A percentile compares a stretch with the other conserved stretches of the same genome.
Evolutionary conservation across 2,113 vertebrate species (phyloP).

Genomic region (Tupaia tana): DNA sequence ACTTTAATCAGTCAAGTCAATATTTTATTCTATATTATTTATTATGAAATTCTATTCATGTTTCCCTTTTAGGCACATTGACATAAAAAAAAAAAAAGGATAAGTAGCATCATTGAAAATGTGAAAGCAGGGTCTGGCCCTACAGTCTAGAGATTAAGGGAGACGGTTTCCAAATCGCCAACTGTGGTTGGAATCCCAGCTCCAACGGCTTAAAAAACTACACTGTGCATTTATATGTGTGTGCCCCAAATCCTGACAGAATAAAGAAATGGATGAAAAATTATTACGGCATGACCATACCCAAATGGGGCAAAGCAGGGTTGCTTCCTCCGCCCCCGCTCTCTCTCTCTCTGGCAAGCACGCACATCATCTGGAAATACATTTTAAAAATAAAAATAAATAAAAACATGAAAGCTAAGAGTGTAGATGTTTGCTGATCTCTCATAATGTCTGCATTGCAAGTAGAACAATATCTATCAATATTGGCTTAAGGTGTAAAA

Average conservation of each 20-base stretch:
- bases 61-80: neutral
- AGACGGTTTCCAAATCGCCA: too few relatives aligned
- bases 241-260: too few relatives aligned
- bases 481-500: neutral
- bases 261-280: too few relatives aligned
- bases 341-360: too few relatives aligned
- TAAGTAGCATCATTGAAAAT: slow-evolving; percentile 11
- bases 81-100: neutral
- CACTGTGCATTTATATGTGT: too few relatives aligned
- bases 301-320: too few relatives aligned
- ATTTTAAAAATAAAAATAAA: neutral
- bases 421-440: neutral
- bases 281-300: too few relatives aligned
- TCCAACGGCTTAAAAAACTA: too few relatives aligned
- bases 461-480: neutral
- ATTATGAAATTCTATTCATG: neutral
- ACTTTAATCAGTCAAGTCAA: neutral
- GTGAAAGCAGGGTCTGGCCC: neutral
- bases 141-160: too few relatives aligned
- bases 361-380: too few relatives aligned
- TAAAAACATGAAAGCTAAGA: neutral
- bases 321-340: too few relatives aligned
- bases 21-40: neutral
- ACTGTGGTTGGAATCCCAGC: too few relatives aligned
- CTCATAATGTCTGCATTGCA: neutral